Conservation (phyloP, 2,888 invertebrate species). For the Leucophenga maculata region DNA sequence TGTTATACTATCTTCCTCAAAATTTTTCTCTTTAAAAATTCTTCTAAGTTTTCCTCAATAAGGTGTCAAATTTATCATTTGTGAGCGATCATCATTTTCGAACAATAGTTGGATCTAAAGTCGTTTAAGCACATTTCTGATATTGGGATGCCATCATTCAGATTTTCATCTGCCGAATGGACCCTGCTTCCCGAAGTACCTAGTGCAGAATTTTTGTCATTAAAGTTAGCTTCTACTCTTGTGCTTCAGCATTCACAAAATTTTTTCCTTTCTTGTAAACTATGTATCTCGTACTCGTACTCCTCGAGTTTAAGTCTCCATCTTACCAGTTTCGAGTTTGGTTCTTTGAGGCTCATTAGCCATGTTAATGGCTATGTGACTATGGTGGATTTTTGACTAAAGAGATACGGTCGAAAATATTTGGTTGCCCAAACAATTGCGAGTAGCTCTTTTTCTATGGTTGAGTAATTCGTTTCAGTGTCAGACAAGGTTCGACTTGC, state of each 20-base stretch:
- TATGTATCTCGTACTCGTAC: not conserved
- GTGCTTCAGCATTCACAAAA: not conserved
- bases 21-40: not conserved
- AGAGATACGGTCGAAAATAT: slow-evolving; percentile 38
- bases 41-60: not conserved
- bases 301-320: not conserved
- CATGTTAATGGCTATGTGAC: slow-evolving; percentile 32
- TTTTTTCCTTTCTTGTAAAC: not conserved
- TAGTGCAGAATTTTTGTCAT: not conserved
- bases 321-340: not conserved
- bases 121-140: slow-evolving; percentile 3
- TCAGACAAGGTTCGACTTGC: slow-evolving; percentile 34
- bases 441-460: slow-evolving; percentile 36
- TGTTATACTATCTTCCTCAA: not conserved
- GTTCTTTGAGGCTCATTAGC: slow-evolving; percentile 14
- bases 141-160: not conserved
- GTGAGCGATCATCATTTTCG: no score
- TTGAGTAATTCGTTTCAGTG: slow-evolving; percentile 33
- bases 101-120: no score
- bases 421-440: slow-evolving; percentile 38
- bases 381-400: slow-evolving; percentile 32
- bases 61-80: not conserved
- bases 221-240: not conserved
- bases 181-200: not conserved
- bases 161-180: not conserved